Percentiles rank a stretch among this genome's conserved stretches.
phyloP scores from a whole-genome alignment of 1,140 invertebrate species.

The Pseudomyrmex cubaensis region DNA sequence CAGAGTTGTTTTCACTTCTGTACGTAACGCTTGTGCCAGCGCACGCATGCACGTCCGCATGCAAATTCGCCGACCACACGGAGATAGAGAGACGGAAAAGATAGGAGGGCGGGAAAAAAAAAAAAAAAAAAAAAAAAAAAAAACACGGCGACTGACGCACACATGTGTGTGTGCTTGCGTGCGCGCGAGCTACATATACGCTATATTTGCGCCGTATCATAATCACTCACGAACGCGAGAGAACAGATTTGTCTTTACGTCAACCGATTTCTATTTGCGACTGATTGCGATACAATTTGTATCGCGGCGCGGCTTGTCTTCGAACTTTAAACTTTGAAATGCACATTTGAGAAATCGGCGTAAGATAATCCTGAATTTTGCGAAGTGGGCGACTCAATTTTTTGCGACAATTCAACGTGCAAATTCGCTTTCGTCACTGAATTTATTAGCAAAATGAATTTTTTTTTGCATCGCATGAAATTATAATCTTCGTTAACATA shows the following conservation, averaged over 20 bases:
- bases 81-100: conserved; percentile 33
- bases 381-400: too few species aligned
- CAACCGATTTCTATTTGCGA: conserved; percentile 67
- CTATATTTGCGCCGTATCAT: conserved; percentile 62
- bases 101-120: neutral
- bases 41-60: conserved; percentile 37
- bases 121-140: neutral
- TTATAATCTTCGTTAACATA: too few species aligned
- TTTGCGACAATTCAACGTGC: too few species aligned
- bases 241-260: conserved; percentile 71
- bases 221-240: conserved; percentile 69
- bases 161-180: neutral
- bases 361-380: too few species aligned
- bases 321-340: conserved; percentile 8
- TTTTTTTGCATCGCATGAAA: too few species aligned
- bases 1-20: conserved; percentile 40
- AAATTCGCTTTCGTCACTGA: too few species aligned
- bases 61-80: conserved; percentile 58
- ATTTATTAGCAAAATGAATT: too few species aligned
- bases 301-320: neutral
- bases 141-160: conserved; percentile 9
- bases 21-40: conserved; percentile 50
- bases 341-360: neutral
- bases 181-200: neutral
- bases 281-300: conserved; percentile 48